Percentiles rank a stretch among this genome's conserved stretches.
Conservation (phyloP, 2,888 invertebrate species). For the Drosophila borealis region DNA sequence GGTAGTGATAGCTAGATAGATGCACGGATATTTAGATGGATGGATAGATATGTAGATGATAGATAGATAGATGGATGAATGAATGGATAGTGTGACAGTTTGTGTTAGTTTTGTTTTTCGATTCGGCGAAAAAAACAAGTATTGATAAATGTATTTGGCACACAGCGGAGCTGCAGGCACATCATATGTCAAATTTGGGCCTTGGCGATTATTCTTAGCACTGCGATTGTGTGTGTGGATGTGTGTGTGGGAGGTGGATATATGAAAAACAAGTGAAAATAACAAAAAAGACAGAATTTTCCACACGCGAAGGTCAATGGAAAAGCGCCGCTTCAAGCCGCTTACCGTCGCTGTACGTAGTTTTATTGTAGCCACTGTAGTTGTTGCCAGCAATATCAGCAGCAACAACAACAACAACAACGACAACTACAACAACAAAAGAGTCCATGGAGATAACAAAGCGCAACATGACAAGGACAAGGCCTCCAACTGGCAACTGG, state of each 20-base stretch:
- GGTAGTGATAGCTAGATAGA: constrained; percentile 17
- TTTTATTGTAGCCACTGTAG: constrained; percentile 45
- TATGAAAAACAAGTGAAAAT: constrained; percentile 14
- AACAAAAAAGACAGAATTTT: constrained; percentile 29
- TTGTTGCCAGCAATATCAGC: constrained; percentile 46
- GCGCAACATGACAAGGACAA: constrained; percentile 72
- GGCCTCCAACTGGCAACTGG: constrained; percentile 41
- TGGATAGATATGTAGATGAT: neutral
- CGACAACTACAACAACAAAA: constrained; percentile 21
- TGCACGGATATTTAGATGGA: constrained; percentile 4
- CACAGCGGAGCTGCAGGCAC: constrained; percentile 55
- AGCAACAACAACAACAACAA: constrained; percentile 40
- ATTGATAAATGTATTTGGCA: constrained; percentile 74
- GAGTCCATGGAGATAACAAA: constrained; percentile 61
- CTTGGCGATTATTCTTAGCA: constrained; percentile 56
- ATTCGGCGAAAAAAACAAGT: constrained; percentile 55
- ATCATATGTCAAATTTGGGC: constrained; percentile 74
- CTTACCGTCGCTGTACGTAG: constrained; percentile 51
- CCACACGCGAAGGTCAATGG: constrained; percentile 74
- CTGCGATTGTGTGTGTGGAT: constrained; percentile 33
- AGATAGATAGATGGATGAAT: constrained; percentile 23
- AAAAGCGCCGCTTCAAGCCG: constrained; percentile 69
- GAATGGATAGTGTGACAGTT: constrained; percentile 49
- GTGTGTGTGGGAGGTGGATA: constrained; percentile 3
- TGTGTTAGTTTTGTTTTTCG: constrained; percentile 64